Percentiles rank a stretch among this genome's conserved stretches.
Conservation (phyloP, 2,797 vertebrate genomes). For the Aselliscus stoliczkanus region DNA sequence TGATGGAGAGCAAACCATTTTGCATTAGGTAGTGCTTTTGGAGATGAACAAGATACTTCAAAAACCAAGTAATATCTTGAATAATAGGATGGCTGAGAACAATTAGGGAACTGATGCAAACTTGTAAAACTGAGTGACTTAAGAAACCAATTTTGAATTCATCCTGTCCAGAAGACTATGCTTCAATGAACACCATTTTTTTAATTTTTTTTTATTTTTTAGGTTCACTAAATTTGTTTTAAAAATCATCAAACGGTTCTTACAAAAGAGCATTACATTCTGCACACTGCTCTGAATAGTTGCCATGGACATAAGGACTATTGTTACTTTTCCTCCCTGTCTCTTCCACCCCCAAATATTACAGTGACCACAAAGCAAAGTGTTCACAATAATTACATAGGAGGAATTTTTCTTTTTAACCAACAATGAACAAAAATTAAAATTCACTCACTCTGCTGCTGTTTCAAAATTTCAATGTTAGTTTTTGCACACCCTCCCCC, state of each 20-base stretch:
- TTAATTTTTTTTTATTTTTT: too few relatives aligned
- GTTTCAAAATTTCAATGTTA: constrained; percentile 83
- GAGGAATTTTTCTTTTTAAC: constrained; percentile 81
- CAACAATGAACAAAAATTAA: constrained; percentile 82
- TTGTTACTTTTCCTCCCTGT: constrained; percentile 67
- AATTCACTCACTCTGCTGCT: constrained; percentile 86
- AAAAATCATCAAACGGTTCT: constrained; percentile 84
- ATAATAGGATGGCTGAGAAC: not conserved
- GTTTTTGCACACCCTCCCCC: constrained; percentile 74
- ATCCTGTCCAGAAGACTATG: not conserved
- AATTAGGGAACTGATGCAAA: not conserved
- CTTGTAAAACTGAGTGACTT: not conserved
- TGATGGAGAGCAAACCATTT: not conserved
- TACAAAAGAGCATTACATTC: constrained; percentile 89
- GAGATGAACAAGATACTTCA: not conserved
- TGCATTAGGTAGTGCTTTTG: not conserved
- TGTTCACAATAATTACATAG: constrained; percentile 85
- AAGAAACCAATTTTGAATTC: not conserved
- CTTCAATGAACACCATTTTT: too few relatives aligned
- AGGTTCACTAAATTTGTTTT: constrained; percentile 87
- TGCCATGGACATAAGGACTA: constrained; percentile 79
- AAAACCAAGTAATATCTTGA: not conserved
- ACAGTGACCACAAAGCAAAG: constrained; percentile 85
- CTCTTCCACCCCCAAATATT: constrained; percentile 71
- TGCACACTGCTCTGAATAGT: constrained; percentile 87